Evolutionary conservation across 23 tunicate genomes (phyloP), one percentile per base, ranked within the genome.

Genomic region (Ciona savignyi): DNA sequence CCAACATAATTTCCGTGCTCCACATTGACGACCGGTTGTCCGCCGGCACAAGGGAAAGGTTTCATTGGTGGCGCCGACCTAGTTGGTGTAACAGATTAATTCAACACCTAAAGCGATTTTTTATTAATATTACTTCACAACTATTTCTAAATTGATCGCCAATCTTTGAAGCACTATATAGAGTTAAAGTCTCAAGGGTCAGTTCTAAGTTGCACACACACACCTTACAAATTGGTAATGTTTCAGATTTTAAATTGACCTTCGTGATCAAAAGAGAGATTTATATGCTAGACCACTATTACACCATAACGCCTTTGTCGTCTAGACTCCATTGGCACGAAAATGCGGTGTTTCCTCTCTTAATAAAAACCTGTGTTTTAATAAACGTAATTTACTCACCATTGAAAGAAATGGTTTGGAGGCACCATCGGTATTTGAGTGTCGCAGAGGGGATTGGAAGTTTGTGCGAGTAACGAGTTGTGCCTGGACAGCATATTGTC

Each of bases 371-470:
- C 56, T 15, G 56, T 42, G 56, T 42, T 42, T 15, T 15, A 42
- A 42, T 15, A 42, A 42, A 42, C 56, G 15, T 42, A 6, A 42
- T 42, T 6, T 42, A 42, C 56, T 62, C 34, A 83, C 89, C 89
- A 83, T 48, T 83, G 89, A 48, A 83, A 83, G 49, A 83, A 83
- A 56, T 83, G 89, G 60, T 83, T 83, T 27, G 89, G 89, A 1
- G 89, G 82, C 23, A 83, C 82, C 23, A 83, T 76, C 1, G 89
- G 82, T n/a, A 83, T 29, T 30, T 70, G 81, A 32, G 61, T 74
- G 30, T 83, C 89, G 33, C 89, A 83, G 32, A 83, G 69, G 1
- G 77, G 62, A 60, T 77, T 83, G 29, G 89, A 60, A 0, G 61
- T 73, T 22, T 83, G 89, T 2, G 82, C 76, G 1, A 83, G 25